Base-by-base conservation (phyloP, 1,140 invertebrate genomes). In the Sipha flava region DNA sequence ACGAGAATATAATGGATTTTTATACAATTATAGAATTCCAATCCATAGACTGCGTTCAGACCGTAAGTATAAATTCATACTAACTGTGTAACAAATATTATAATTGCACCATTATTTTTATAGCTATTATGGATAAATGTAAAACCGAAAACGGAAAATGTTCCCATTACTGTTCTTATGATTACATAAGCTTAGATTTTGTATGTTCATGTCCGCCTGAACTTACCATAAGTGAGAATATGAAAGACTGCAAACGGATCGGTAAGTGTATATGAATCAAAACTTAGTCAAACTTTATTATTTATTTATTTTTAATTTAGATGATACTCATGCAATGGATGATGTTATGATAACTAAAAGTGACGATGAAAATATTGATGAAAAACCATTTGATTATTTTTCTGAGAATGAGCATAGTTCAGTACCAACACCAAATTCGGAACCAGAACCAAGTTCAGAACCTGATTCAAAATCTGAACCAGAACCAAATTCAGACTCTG, bases 81-180 rank as follows among this genome's bases (percentile, higher is more conserved):
- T 23, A 6, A 2, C 2, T 34, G 9, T 40, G 23, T 26, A 45
- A 40, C 29, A 18, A 70, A 45, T 45, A 45, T 26, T 31, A n/a
- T 9, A 37, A 64, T 64, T 10, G 2, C 9, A 37, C 12, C 16
- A 59, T 43, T 80, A 21, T 79, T 37, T 47, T 83, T 85, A 14
- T 80, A 86, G 86, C 85, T 77, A 86, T 94, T 21, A 82, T 90
- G 1, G 92, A 95, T 86, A 85, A 91, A 34, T 96, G 95, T 85
- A 89, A 91, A 83, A 88, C 90, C 54, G 88, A 90, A 81, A 93
- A 92, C 83, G 89, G 92, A 79, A 89, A 88, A 3, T 96, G 95
- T 84, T 89, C 92, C 79, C 89, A 94, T 84, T 86, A 88, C 10
- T 96, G 95, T 84, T 85, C 87, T 45, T 95, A 92, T 82, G 90